phyloP scores from a whole-genome alignment of 2,888 invertebrate genomes.

The Melipona beecheii region DNA sequence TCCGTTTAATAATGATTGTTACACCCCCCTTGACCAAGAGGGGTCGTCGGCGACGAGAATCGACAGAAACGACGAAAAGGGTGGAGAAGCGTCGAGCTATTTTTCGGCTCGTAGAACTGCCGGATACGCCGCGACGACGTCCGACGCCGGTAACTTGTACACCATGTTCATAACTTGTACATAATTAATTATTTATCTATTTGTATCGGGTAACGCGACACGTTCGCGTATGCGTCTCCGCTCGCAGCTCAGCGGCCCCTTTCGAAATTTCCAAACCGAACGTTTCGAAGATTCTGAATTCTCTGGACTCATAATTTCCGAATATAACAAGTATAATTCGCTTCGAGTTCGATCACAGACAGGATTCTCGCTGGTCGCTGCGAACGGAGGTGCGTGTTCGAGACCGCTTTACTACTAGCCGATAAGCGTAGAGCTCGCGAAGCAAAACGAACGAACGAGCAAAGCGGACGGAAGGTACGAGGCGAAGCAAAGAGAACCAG shows the following conservation, averaged over 20 bases:
- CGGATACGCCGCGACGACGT: slow-evolving; percentile 50
- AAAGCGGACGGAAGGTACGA: neutral
- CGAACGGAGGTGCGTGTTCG: slow-evolving; percentile 61
- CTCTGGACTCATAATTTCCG: neutral
- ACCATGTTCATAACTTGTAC: slow-evolving; percentile 80
- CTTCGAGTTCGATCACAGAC: neutral
- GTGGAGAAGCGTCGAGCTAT: neutral
- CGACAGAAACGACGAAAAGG: neutral
- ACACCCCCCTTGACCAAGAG: slow-evolving; percentile 62
- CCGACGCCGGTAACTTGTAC: slow-evolving; percentile 70
- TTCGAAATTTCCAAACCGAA: too few relatives aligned
- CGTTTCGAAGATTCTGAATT: neutral
- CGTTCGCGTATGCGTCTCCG: slow-evolving; percentile 64
- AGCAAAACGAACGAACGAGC: slow-evolving; percentile 5
- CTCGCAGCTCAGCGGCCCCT: slow-evolving; percentile 37
- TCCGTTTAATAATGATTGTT: slow-evolving; percentile 76
- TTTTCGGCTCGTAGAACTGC: slow-evolving; percentile 13
- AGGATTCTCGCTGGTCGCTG: neutral
- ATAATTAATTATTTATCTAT: slow-evolving; percentile 76
- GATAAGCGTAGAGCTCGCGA: slow-evolving; percentile 64
- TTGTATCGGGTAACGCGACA: slow-evolving; percentile 68
- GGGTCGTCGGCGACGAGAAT: slow-evolving; percentile 53
- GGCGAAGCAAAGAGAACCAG: slow-evolving; percentile 12
- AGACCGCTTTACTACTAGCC: slow-evolving; percentile 75
- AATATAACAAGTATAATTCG: neutral